Evolutionary conservation across 1,140 invertebrate genomes (phyloP).

Genomic region (Helicoverpa zea): DNA sequence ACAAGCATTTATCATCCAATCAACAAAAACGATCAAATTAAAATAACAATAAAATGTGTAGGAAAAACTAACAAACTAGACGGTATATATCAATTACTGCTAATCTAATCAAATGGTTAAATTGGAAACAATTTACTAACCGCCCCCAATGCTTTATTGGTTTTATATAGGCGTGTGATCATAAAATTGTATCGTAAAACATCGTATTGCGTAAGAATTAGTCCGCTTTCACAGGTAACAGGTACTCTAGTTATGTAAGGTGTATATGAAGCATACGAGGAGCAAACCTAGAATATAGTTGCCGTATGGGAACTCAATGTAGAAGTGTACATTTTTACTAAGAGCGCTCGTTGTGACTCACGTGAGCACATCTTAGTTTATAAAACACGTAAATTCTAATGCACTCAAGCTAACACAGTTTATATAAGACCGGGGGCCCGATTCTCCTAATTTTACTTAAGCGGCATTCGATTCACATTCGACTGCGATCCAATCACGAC

Average conservation of each 20-base stretch:
- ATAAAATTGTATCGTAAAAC: conserved; percentile 44
- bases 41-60: too few species aligned
- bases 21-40: too few species aligned
- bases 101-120: conserved; percentile 49
- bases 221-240: conserved; percentile 20
- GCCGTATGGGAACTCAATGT: too few species aligned
- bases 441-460: too few species aligned
- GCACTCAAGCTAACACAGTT: neutral
- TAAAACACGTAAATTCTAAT: neutral
- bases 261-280: neutral
- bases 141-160: conserved; percentile 28
- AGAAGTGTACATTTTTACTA: neutral
- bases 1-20: too few species aligned
- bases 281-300: neutral
- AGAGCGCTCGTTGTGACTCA: neutral
- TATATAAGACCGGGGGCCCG: conserved; percentile 6
- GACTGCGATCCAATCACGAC: too few species aligned
- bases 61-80: too few species aligned
- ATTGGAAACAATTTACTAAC: conserved; percentile 49
- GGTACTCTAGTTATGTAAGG: conserved; percentile 11
- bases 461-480: too few species aligned
- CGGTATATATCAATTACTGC: conserved; percentile 13
- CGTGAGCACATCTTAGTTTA: neutral
- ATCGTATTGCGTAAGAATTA: conserved; percentile 40
- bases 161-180: conserved; percentile 8